Conservation (phyloP, 2,888 invertebrate species). For the Apamea anceps region DNA sequence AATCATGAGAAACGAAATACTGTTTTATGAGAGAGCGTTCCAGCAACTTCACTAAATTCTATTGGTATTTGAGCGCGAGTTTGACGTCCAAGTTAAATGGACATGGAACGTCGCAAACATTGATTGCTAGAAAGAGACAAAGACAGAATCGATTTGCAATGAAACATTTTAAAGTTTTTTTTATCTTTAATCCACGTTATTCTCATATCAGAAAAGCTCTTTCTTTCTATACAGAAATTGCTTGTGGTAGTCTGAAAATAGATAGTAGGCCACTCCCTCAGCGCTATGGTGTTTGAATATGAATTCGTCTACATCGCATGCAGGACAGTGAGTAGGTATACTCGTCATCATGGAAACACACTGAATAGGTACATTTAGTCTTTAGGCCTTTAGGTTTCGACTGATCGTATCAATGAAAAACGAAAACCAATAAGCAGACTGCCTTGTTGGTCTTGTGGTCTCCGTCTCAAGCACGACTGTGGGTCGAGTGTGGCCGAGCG, state of each 20-base stretch:
- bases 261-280: background rate
- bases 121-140: slow-evolving; percentile 43
- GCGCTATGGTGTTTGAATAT: background rate
- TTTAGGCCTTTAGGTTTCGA: background rate
- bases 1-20: slow-evolving; percentile 66
- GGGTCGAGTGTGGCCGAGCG: no score
- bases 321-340: background rate
- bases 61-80: slow-evolving; percentile 32
- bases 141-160: slow-evolving; percentile 20
- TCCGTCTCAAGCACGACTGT: background rate
- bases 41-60: slow-evolving; percentile 27
- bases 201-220: background rate
- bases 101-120: slow-evolving; percentile 47
- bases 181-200: background rate
- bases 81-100: slow-evolving; percentile 35
- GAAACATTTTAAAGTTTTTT: background rate
- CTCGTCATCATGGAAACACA: background rate
- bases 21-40: slow-evolving; percentile 47
- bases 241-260: background rate
- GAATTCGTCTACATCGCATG: background rate
- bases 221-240: background rate
- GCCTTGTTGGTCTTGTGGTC: background rate
- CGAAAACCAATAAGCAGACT: background rate
- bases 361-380: background rate
- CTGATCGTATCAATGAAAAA: no score